A percentile compares a stretch with the other conserved stretches of the same genome.
These are phyloP conservation scores for Cottus gobio DNA, from an alignment of 2,113 vertebrate species.

Conservation along the genomic window DNA sequence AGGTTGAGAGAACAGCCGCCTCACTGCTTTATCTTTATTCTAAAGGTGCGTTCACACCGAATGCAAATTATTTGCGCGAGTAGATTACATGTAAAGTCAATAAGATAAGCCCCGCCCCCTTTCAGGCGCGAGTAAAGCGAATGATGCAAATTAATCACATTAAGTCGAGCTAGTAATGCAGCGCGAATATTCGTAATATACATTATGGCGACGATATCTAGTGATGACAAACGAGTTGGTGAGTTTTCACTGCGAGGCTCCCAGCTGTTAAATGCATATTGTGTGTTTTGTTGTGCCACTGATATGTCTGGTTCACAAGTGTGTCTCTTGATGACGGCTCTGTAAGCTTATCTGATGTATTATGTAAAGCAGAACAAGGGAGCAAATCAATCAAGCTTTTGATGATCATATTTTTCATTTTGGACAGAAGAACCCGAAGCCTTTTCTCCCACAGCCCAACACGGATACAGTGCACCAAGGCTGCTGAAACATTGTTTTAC, in stretches of 20 bases:
- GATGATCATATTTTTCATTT: constrained; percentile 18
- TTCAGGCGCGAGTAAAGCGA: no score
- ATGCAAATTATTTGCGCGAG: no score
- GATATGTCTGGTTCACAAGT: constrained; percentile 6
- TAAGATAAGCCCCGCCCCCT: no score
- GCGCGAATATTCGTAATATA: no score
- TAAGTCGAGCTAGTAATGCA: no score
- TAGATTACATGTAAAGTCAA: no score
- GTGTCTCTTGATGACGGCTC: constrained; percentile 18
- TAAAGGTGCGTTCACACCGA: no score
- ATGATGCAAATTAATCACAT: no score
- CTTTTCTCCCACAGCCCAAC: not conserved
- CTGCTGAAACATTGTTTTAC: constrained; percentile 44
- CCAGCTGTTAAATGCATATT: constrained; percentile 12
- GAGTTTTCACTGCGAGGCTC: constrained; percentile 9
- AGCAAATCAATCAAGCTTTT: constrained; percentile 34
- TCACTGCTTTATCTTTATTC: not conserved
- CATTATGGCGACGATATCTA: not conserved
- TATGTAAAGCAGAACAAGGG: constrained; percentile 12
- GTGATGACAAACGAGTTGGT: not conserved
- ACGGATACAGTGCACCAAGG: constrained; percentile 10
- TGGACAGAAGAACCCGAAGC: not conserved
- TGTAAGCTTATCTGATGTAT: constrained; percentile 17
- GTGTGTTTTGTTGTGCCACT: constrained; percentile 16
- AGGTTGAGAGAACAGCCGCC: not conserved